Base-by-base conservation (phyloP, 2,888 invertebrate genomes). In the Aleiodes testaceus region DNA sequence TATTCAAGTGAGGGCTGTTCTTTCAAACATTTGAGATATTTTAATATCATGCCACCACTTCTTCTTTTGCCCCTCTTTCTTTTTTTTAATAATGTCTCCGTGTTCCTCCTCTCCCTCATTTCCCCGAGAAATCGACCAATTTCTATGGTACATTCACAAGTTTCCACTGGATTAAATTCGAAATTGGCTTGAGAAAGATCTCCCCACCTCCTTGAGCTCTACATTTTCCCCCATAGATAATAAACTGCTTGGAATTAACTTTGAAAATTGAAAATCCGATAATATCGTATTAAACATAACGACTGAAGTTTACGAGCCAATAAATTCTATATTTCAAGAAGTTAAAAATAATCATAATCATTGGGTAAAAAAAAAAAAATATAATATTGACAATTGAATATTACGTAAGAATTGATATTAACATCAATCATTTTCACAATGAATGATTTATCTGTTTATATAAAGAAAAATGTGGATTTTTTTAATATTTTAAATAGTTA, bases 21-120 rank as follows among this genome's bases (percentile, higher is more conserved):
- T 49, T 49, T 63, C 50, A 71, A 74, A 69, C 67, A 45, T 49
- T 59, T 64, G 52, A 70, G 64, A 73, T 69, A 73, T 74, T 77
- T 75, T 75, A 74, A 73, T 74, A 74, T 75, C 73, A 69, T 69
- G 70, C 53, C 64, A 65, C 66, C 66, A 45, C 55, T 30, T 44
- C 26, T 65, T 55, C 47, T 68, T 16, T 45, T 36, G 30, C 9
- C 11, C 47, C 16, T 67, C 59, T 47, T 36, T 67, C 59, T 47
- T 36, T 65, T 69, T 69, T 53, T 53, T 69, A 69, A 69, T 69
- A 65, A 66, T 18, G 44, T 42, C 66, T 22, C 52, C 42, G 44
- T 47, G 20, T 22, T 14, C 22, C 50, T 42, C 12, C 69, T 50
- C 49, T 18, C 50, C 55, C 55, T 12, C 36, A 18, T 44, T 12